Conservation (phyloP, 2,888 invertebrate species). For the Morpho achilles region DNA sequence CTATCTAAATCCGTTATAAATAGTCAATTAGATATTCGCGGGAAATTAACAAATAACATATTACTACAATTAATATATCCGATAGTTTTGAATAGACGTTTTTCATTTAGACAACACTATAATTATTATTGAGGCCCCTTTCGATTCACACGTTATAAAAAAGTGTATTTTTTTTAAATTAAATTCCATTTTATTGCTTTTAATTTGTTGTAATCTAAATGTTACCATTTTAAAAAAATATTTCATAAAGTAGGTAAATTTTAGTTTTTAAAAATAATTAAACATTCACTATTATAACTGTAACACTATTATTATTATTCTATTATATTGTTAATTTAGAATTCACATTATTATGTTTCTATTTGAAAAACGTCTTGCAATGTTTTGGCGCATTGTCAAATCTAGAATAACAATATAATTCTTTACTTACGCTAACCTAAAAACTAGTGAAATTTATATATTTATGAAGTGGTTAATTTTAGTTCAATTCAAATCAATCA, state of each 20-base stretch:
- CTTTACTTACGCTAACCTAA: conserved; percentile 7
- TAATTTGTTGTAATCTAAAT: no score
- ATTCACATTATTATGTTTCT: conserved; percentile 7
- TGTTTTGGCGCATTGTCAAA: conserved; percentile 68
- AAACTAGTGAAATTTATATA: neutral
- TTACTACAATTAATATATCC: conserved; percentile 11
- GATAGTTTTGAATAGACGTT: conserved; percentile 24
- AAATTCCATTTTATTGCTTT: neutral
- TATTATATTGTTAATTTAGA: no score
- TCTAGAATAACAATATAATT: conserved; percentile 16
- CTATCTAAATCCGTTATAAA: no score
- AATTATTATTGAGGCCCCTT: conserved; percentile 20
- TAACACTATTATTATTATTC: no score
- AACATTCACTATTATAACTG: no score
- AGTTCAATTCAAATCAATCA: no score
- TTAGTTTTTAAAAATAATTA: no score
- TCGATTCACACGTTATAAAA: neutral
- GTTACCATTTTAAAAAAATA: no score
- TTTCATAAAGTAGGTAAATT: no score
- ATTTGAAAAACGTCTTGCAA: conserved; percentile 32
- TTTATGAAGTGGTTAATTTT: no score
- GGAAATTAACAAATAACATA: no score
- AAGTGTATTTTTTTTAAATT: neutral
- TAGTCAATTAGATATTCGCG: no score
- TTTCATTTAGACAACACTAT: conserved; percentile 19